A percentile compares a stretch with the other conserved stretches of the same genome.
Conservation (phyloP, 2,888 invertebrate genomes). For the Neoascia interrupta region DNA sequence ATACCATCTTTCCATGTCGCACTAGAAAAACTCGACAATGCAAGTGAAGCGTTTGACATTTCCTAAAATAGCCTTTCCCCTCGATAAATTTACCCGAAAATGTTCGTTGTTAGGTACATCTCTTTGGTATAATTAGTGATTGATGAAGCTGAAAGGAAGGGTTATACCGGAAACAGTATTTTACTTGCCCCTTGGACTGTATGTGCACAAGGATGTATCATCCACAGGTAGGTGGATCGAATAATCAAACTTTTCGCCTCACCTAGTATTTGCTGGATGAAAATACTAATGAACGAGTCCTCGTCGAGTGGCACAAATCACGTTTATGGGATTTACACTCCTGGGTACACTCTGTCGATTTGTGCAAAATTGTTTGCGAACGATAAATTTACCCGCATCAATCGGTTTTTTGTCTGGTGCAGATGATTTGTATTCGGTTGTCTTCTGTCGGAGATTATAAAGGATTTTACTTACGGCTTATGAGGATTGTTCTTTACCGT, state of each 20-base stretch:
- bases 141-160: neutral
- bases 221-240: conserved; percentile 43
- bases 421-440: conserved; percentile 22
- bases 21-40: too few relatives aligned
- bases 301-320: conserved; percentile 71
- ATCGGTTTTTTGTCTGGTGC: conserved; percentile 29
- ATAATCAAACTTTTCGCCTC: conserved; percentile 50
- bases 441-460: conserved; percentile 33
- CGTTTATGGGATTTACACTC: conserved; percentile 71
- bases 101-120: conserved; percentile 9
- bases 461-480: conserved; percentile 33
- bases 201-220: too few relatives aligned
- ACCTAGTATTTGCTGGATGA: conserved; percentile 56
- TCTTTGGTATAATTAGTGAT: conserved; percentile 24
- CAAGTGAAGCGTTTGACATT: conserved; percentile 52
- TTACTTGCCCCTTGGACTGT: too few relatives aligned
- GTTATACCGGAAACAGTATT: conserved; percentile 10
- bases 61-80: conserved; percentile 28
- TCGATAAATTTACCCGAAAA: conserved; percentile 1
- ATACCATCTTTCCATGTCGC: too few relatives aligned
- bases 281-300: conserved; percentile 71
- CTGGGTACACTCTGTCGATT: conserved; percentile 21
- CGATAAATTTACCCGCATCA: conserved; percentile 43
- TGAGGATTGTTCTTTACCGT: conserved; percentile 3
- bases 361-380: conserved; percentile 61